phyloP scores from a whole-genome alignment of 2,888 invertebrate genomes.

The Stenurella melanura region DNA sequence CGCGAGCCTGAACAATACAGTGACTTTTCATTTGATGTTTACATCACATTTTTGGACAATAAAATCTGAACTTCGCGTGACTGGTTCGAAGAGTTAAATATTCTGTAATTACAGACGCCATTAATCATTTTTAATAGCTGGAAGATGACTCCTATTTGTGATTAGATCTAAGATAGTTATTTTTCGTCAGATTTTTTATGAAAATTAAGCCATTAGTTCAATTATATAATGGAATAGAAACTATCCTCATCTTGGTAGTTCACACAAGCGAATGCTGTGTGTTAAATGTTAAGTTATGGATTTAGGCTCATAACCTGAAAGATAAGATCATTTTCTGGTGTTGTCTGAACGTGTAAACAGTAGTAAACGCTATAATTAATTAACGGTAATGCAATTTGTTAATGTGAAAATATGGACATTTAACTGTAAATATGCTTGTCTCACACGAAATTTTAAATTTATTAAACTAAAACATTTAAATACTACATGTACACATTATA shows the following conservation, averaged over 20 bases:
- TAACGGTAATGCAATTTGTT: no score
- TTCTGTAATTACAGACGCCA: constrained; percentile 40
- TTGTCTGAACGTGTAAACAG: background rate
- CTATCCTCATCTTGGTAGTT: background rate
- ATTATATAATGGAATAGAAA: constrained; percentile 13
- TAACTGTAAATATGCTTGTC: no score
- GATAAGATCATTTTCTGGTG: background rate
- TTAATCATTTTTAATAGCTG: constrained; percentile 36
- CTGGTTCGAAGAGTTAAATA: constrained; percentile 42
- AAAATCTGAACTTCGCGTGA: constrained; percentile 56
- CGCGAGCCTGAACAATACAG: constrained; percentile 34
- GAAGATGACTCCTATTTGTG: constrained; percentile 17
- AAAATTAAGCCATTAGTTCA: constrained; percentile 33
- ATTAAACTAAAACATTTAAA: no score
- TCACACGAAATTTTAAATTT: no score
- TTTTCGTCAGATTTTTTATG: constrained; percentile 12
- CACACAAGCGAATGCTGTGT: background rate
- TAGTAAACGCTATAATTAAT: no score
- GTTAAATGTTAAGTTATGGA: background rate
- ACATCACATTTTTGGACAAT: constrained; percentile 44
- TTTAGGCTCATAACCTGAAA: background rate
- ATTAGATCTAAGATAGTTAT: constrained; percentile 21
- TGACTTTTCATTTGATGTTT: constrained; percentile 46
- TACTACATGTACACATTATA: no score
- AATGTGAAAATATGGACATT: no score